Base-by-base conservation (phyloP, 2,888 invertebrate genomes). In the Spatulosminthurus flaviceps region DNA sequence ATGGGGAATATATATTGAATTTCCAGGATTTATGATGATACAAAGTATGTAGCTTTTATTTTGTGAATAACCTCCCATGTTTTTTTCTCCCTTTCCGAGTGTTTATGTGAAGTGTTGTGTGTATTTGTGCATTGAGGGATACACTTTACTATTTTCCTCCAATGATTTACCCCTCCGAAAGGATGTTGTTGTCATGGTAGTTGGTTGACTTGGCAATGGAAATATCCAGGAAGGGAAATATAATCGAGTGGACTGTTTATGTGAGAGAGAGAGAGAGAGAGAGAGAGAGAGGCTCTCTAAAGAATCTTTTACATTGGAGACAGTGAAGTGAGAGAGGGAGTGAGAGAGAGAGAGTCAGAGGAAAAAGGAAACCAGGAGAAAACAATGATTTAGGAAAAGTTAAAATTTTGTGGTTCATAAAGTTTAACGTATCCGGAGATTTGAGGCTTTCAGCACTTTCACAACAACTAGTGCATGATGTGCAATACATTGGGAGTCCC, bases 321-420 rank as follows among this genome's bases (percentile, higher is more conserved):
- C 34, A 7, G 34, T 4, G 34, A 34, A 34, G 4, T 7, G 34
- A 34, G 34, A 34, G 34, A 34, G 34, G 34, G 24, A n/a, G n/a
- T n/a, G n/a, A n/a, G n/a, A 80, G 42, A 29, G 66, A 80, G 74
- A 42, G 41, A 19, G 28, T 26, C 9, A 64, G 73, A 77, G 73
- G 69, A 60, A 76, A 75, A 66, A 26, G 75, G 67, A 69, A 78
- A 72, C n/a, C 64, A 66, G 42, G 64, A 64, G 67, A 71, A 78
- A 78, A 78, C 70, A 51, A 81, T 82, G 81, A 82, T 82, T 82
- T 81, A 80, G 79, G 81, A 78, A 79, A 79, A 78, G 72, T 82
- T 79, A 80, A 83, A 81, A 51, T 78, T 83, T 83, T 82, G 80
- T 81, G 83, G 81, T 60, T 82, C 82, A 82, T 83, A 83, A 83